Evolutionary conservation across 2,797 vertebrate species (phyloP), one percentile per base, ranked within the genome.

Genomic region (Amazona finschi): DNA sequence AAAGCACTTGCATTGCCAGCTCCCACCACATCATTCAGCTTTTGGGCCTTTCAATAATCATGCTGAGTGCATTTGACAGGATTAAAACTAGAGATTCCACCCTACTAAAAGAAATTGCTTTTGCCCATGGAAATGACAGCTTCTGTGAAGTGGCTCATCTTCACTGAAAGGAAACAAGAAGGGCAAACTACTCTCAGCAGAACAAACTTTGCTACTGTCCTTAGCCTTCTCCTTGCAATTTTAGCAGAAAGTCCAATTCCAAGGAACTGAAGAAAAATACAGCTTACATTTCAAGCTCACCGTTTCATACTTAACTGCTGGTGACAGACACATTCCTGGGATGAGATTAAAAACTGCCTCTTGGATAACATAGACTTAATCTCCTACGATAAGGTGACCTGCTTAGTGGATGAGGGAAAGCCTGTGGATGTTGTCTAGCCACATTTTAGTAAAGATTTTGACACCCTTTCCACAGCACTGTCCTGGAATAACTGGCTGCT

Each of bases 1-100:
- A 85, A 96, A 94, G 74, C 88, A 92, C 65, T 95, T 76, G 65
- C 47, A 70, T n/a, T 53, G 41, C 71, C 61, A 91, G 50, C 38
- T 65, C 39, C 80, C 88, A 90, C 85, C 44, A 75, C 47, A 75
- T 61, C 28, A 53, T 46, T 93, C 86, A 94, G 61, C 41, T 74
- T 82, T 78, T 28, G 24, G 25, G 44, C 91, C 93, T 73, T 76
- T 39, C 80, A 81, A 36, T 58, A 81, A 73, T 39, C 55, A 60
- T 36, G 18, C 2, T 7, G 31, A 85, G 50, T 12, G 3, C 6
- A 2, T 31, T 44, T 61, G 69, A 81, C 28, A 47, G 36, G 71
- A 90, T 60, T 13, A 75, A 87, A 72, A 72, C 8, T 18, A 46
- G 49, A 75, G 66, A 58, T 20, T 69, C 58, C 50, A 61, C 38